These are phyloP conservation scores for Microchirus variegatus DNA, from an alignment of 2,797 vertebrate genomes.

Conservation along the genomic window DNA sequence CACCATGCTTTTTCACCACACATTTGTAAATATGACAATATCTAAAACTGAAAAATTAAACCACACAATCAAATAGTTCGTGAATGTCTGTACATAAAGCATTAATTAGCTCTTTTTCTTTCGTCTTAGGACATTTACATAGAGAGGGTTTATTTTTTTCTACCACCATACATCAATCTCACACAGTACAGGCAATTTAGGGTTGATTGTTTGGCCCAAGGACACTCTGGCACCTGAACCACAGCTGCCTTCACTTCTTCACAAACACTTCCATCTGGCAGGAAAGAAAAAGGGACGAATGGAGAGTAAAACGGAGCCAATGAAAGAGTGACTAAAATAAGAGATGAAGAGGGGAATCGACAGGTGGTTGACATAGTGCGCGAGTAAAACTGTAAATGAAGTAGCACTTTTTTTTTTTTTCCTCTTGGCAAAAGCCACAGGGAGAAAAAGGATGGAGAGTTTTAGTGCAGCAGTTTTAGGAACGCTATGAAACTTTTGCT, in stretches of 20 bases:
- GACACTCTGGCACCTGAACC: too few species aligned
- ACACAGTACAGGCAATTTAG: too few species aligned
- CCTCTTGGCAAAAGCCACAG: neutral
- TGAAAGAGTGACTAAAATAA: conserved; percentile 1
- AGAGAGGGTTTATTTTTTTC: too few species aligned
- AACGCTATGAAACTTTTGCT: too few species aligned
- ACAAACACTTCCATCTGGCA: too few species aligned
- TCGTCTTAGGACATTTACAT: too few species aligned
- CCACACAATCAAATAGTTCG: neutral
- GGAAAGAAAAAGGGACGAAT: neutral
- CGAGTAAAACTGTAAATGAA: conserved; percentile 5
- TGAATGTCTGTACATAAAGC: too few species aligned
- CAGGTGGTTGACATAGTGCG: conserved; percentile 18
- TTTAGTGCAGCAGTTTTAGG: too few species aligned
- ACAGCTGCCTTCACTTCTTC: too few species aligned
- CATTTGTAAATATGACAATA: conserved; percentile 39
- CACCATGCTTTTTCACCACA: conserved; percentile 38
- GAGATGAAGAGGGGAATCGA: neutral
- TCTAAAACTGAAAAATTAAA: conserved; percentile 28
- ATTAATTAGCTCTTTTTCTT: too few species aligned
- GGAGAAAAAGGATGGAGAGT: neutral
- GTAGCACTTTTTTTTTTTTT: neutral
- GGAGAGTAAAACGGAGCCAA: conserved; percentile 13
- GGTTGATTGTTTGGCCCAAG: too few species aligned
- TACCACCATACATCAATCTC: too few species aligned